These are phyloP conservation scores for Cottoperca gobio DNA, from an alignment of 2,797 vertebrate species.

Conservation along the genomic window DNA sequence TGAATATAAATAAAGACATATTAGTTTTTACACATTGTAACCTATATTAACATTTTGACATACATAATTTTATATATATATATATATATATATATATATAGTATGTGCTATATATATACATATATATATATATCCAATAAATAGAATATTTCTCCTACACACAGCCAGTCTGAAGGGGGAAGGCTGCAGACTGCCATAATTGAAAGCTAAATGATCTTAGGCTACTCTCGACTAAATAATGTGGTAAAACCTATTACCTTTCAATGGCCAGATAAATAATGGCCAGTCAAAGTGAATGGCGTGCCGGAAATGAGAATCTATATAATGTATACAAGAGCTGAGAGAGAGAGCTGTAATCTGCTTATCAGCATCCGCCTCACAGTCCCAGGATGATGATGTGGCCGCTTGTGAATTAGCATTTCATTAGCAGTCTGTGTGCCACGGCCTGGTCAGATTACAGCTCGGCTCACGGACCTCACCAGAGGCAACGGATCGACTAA, in stretches of 20 bases:
- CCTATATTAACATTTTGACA: neutral
- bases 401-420: constrained; percentile 63
- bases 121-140: neutral
- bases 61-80: too few species aligned
- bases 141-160: neutral
- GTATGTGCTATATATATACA: too few species aligned
- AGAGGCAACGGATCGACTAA: constrained; percentile 9
- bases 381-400: constrained; percentile 34
- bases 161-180: neutral
- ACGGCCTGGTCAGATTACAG: constrained; percentile 26
- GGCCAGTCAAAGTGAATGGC: constrained; percentile 48
- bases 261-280: constrained; percentile 37
- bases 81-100: too few species aligned
- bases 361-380: constrained; percentile 60
- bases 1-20: neutral
- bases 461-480: constrained; percentile 4
- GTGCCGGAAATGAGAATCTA: constrained; percentile 49
- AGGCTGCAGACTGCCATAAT: constrained; percentile 3
- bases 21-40: neutral
- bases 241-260: constrained; percentile 33
- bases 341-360: constrained; percentile 44
- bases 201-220: constrained; percentile 19
- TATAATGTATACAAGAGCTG: constrained; percentile 27
- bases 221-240: constrained; percentile 18
- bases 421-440: constrained; percentile 47